Conservation (phyloP, 1,140 invertebrate species). For the Nasonia vitripennis region DNA sequence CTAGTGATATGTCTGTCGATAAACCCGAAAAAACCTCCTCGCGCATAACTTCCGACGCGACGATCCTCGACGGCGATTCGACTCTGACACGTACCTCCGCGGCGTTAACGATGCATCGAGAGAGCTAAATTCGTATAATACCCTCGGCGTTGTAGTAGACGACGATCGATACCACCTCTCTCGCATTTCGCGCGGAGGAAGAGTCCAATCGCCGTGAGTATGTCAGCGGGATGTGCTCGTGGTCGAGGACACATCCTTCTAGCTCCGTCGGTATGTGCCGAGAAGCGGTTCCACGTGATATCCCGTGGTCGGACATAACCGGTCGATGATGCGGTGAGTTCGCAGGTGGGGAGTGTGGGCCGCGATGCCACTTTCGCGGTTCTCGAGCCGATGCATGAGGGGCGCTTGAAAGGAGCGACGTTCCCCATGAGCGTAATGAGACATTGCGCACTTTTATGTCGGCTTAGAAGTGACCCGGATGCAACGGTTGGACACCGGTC, state of each 20-base stretch:
- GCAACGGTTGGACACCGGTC: too few relatives aligned
- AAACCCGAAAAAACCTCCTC: background rate
- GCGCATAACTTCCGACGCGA: too few relatives aligned
- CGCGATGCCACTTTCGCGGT: background rate
- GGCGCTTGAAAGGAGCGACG: too few relatives aligned
- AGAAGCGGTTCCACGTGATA: too few relatives aligned
- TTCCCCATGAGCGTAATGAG: too few relatives aligned
- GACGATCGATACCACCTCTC: background rate
- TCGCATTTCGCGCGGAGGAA: background rate
- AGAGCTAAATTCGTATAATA: background rate
- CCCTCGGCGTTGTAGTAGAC: background rate
- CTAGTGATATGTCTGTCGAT: conserved; percentile 41
- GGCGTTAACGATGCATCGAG: background rate
- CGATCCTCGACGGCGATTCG: background rate
- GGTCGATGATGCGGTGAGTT: background rate
- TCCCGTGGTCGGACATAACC: too few relatives aligned
- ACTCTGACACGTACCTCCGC: background rate
- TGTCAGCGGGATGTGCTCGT: background rate
- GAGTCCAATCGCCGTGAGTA: background rate
- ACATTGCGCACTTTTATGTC: too few relatives aligned
- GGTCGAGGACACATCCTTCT: too few relatives aligned
- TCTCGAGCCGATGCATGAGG: background rate
- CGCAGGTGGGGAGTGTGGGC: background rate
- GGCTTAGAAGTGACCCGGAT: too few relatives aligned
- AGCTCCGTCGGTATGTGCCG: background rate